Percentiles rank a stretch among this genome's conserved stretches.
Evolutionary conservation across 2,113 vertebrate species (phyloP).

Genomic region (Oncorhynchus tshawytscha): DNA sequence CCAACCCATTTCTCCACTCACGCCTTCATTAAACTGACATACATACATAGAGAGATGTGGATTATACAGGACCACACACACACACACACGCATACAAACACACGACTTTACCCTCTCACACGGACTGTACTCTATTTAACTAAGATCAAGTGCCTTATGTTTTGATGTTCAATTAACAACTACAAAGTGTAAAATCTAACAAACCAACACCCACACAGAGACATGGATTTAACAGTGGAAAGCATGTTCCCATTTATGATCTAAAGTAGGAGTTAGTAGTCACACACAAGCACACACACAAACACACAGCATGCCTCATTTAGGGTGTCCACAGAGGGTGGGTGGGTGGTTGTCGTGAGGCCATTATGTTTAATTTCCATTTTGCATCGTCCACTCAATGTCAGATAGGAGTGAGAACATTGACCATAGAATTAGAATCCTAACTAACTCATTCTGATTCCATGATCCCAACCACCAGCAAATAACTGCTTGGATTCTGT

Average conservation of each 20-base stretch:
- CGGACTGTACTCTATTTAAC: constrained; percentile 6
- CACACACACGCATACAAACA: constrained; percentile 3
- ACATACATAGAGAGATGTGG: too few relatives aligned
- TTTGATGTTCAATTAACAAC: constrained; percentile 43
- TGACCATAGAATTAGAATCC: constrained; percentile 54
- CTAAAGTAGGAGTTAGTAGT: constrained; percentile 29
- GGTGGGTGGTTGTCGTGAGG: constrained; percentile 35
- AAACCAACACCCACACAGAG: constrained; percentile 7
- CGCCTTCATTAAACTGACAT: too few relatives aligned
- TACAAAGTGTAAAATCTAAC: constrained; percentile 33
- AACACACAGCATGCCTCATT: constrained; percentile 34
- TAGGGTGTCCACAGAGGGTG: constrained; percentile 55
- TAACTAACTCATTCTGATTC: constrained; percentile 43
- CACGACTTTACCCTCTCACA: constrained; percentile 17
- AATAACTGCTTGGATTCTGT: constrained; percentile 50
- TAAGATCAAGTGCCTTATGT: constrained; percentile 51
- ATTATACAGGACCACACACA: neutral
- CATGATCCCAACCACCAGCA: constrained; percentile 47
- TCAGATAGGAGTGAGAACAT: constrained; percentile 53
- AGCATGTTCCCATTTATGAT: constrained; percentile 19
- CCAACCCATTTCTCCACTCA: neutral
- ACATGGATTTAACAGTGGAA: constrained; percentile 28
- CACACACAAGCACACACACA: constrained; percentile 35
- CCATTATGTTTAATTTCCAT: constrained; percentile 53
- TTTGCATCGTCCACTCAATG: constrained; percentile 38